Conservation (phyloP, 2,797 vertebrate species). For the Hoplostethus atlanticus region DNA sequence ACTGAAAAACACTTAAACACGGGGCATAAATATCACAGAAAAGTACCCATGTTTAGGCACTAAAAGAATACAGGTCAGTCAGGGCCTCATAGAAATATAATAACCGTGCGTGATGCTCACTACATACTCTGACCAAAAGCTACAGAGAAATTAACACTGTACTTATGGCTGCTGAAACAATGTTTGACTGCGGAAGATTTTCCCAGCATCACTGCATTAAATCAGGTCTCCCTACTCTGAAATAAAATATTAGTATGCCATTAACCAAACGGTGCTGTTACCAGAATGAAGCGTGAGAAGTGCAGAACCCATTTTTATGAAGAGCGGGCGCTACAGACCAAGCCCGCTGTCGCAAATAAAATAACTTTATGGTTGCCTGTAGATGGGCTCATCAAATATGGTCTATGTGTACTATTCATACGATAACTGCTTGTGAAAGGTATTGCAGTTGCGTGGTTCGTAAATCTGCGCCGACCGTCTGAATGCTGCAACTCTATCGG, state of each 20-base stretch:
- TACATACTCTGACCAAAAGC: conserved; percentile 33
- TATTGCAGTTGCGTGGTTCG: conserved; percentile 63
- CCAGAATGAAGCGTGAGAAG: conserved; percentile 59
- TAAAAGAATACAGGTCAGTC: too few relatives aligned
- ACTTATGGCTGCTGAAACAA: conserved; percentile 63
- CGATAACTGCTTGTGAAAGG: conserved; percentile 73
- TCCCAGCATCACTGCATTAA: conserved; percentile 71
- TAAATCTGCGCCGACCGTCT: conserved; percentile 63
- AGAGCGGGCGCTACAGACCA: conserved; percentile 55
- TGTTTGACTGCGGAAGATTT: conserved; percentile 79
- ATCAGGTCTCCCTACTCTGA: conserved; percentile 74
- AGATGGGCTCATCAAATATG: conserved; percentile 74
- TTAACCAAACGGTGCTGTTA: conserved; percentile 81
- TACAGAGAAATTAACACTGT: conserved; percentile 33
- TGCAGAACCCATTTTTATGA: conserved; percentile 71
- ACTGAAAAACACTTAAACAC: neutral
- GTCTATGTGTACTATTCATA: conserved; percentile 75
- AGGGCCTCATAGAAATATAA: conserved; percentile 6
- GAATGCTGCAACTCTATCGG: conserved; percentile 62
- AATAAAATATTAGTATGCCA: conserved; percentile 81
- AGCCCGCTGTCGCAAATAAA: conserved; percentile 68
- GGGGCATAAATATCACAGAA: too few relatives aligned
- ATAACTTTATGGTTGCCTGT: conserved; percentile 69
- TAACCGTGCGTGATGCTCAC: neutral
- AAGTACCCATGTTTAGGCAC: too few relatives aligned